phyloP scores from a whole-genome alignment of 2,113 vertebrate genomes.

The Loxodonta africana region DNA sequence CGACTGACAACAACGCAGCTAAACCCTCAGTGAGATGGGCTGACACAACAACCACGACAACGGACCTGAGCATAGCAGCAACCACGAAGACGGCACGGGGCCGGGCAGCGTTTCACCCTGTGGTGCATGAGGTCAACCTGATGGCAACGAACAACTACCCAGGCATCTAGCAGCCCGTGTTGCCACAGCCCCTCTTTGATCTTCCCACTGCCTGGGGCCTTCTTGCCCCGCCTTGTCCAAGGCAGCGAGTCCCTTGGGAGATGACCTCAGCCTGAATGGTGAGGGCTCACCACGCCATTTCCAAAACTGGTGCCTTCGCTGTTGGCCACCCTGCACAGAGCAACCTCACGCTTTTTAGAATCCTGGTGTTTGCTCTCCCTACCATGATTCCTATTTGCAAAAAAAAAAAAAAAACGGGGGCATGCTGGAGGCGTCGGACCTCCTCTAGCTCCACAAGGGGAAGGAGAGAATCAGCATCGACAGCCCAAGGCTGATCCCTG shows the following conservation, averaged over 20 bases:
- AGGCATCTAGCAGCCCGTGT: background rate
- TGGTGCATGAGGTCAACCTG: background rate
- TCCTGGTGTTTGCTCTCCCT: background rate
- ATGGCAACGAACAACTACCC: background rate
- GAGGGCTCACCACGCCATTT: background rate
- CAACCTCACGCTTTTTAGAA: background rate
- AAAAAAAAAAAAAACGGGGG: too few species aligned
- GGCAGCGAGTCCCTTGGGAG: background rate
- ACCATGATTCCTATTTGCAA: background rate
- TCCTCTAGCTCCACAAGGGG: too few species aligned
- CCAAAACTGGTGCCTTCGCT: background rate
- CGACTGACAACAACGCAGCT: too few species aligned
- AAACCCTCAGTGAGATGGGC: too few species aligned
- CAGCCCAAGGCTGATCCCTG: too few species aligned
- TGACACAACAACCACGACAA: too few species aligned
- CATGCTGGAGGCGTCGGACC: too few species aligned
- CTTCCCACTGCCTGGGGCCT: too few species aligned
- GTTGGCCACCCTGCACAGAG: background rate
- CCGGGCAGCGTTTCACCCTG: too few species aligned
- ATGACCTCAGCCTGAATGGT: background rate
- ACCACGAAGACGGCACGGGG: too few species aligned
- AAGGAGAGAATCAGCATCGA: too few species aligned
- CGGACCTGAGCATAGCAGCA: too few species aligned
- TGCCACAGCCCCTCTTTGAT: background rate
- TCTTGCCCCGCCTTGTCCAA: background rate